Base-by-base conservation (phyloP, 2,888 invertebrate species). In the Hymenopus coronatus region DNA sequence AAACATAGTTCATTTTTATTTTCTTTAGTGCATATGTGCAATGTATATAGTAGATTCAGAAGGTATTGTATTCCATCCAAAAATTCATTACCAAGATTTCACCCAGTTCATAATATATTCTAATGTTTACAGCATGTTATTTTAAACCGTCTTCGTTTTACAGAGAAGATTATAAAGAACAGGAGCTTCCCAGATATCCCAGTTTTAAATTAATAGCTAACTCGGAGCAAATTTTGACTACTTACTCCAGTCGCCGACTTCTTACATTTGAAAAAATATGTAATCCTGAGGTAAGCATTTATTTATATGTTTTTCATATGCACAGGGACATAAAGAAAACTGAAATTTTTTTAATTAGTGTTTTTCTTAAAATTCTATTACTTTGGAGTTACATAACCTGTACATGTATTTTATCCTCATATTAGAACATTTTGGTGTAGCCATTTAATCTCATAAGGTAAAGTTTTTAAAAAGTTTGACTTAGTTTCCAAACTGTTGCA, bases 171-270 rank as follows among this genome's bases (percentile, higher is more conserved):
- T 98, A 97, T 92, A 93, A 94, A 0, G 95, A 96, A 87, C 93
- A 95, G 0, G 95, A 96, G 89, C 93, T 99, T 28, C 99, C 99
- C 0, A 93, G 93, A 7, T 98, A 99, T 94, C 96, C 96, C 3
- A 96, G 97, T 92, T 94, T 99, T 90, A 92, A 93, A 89, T 93
- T 99, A 88, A 93, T 97, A 81, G 96, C 96, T 30, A 99, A 98
- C 94, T 97, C 97, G 14, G 99, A 99, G 93, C 99, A 99, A 93
- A 94, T 96, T 28, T 93, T 99, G 87, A 97, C 97, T 25, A 96
- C 95, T 91, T 95, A 96, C 91, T 96, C 98, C 0, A 96, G 98
- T 20, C 94, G 99, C 33, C 94, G 98, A 85, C 94, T 99, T 83
- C 95, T 99, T 40, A 98, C 98, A 0, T 98, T 97, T 93, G 96